These are phyloP conservation scores for Sinella curviseta DNA, from an alignment of 1,140 invertebrate genomes.

Conservation along the genomic window DNA sequence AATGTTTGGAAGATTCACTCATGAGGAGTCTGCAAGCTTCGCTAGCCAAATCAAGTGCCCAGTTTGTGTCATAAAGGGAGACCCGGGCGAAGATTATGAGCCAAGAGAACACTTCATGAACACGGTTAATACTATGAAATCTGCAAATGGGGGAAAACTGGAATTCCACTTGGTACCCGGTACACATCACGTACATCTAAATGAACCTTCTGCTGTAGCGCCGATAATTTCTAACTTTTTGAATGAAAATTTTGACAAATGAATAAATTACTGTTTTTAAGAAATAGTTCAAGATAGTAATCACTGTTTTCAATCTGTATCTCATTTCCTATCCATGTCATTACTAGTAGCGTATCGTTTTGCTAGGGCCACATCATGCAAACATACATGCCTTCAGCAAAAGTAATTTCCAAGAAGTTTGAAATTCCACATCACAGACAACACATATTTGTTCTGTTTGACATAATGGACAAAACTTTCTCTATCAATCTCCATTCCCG, in stretches of 20 bases:
- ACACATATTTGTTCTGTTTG: too few relatives aligned
- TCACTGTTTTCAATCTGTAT: too few relatives aligned
- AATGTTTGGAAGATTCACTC: constrained; percentile 23
- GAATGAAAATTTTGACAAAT: not conserved
- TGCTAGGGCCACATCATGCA: too few relatives aligned
- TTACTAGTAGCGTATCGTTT: too few relatives aligned
- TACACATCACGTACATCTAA: constrained; percentile 48
- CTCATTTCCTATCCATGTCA: too few relatives aligned
- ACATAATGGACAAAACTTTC: too few relatives aligned
- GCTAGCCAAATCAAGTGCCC: constrained; percentile 33
- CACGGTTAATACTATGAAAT: constrained; percentile 23
- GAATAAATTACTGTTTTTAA: not conserved
- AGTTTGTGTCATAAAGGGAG: constrained; percentile 44
- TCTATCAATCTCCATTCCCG: too few relatives aligned
- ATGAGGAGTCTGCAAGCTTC: constrained; percentile 32
- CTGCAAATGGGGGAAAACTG: constrained; percentile 1
- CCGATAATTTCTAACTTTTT: constrained; percentile 44
- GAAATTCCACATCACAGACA: too few relatives aligned
- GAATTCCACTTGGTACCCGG: constrained; percentile 44
- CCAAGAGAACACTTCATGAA: constrained; percentile 37
- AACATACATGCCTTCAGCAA: too few relatives aligned
- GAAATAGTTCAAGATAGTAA: too few relatives aligned
- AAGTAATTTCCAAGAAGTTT: too few relatives aligned
- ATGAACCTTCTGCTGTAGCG: constrained; percentile 36
- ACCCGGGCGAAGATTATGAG: constrained; percentile 46